These are phyloP conservation scores for Leptarthrus brevirostris DNA, from an alignment of 2,888 invertebrate genomes.

Conservation along the genomic window DNA sequence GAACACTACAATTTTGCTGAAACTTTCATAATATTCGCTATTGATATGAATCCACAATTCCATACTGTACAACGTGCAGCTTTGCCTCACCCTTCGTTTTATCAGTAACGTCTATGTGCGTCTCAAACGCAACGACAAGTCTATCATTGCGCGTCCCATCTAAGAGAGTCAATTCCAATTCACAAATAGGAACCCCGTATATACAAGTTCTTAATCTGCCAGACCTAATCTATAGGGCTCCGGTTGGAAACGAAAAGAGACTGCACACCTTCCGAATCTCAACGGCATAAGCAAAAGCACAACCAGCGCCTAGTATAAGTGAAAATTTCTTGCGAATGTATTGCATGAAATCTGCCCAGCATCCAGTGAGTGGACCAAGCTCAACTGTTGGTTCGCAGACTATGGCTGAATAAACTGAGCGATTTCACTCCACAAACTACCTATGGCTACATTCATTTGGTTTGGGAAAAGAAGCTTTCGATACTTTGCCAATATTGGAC, in stretches of 20 bases:
- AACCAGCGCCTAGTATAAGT: too few relatives aligned
- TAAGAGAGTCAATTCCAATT: conserved; percentile 15
- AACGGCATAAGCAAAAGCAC: not conserved
- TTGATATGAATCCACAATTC: too few relatives aligned
- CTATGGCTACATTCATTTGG: conserved; percentile 16
- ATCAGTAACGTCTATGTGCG: conserved; percentile 1
- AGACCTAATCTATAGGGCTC: not conserved
- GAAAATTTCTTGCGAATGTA: not conserved
- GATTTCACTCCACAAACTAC: not conserved
- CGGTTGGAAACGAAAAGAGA: not conserved
- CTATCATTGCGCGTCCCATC: conserved; percentile 13
- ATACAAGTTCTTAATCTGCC: not conserved
- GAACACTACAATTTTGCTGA: not conserved
- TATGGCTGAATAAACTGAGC: conserved; percentile 16
- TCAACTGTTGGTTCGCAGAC: not conserved
- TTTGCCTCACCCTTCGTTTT: conserved; percentile 1
- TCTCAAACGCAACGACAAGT: not conserved
- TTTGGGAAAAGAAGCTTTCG: conserved; percentile 2
- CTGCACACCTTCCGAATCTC: not conserved
- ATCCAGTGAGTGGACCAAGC: not conserved
- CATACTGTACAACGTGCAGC: not conserved
- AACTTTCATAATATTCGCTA: not conserved
- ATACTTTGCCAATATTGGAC: not conserved
- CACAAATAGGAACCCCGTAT: conserved; percentile 4
- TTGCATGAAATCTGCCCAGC: conserved; percentile 7